These are phyloP conservation scores for Petrocephalus zakoni DNA, from an alignment of 2,113 vertebrate genomes.

Conservation along the genomic window DNA sequence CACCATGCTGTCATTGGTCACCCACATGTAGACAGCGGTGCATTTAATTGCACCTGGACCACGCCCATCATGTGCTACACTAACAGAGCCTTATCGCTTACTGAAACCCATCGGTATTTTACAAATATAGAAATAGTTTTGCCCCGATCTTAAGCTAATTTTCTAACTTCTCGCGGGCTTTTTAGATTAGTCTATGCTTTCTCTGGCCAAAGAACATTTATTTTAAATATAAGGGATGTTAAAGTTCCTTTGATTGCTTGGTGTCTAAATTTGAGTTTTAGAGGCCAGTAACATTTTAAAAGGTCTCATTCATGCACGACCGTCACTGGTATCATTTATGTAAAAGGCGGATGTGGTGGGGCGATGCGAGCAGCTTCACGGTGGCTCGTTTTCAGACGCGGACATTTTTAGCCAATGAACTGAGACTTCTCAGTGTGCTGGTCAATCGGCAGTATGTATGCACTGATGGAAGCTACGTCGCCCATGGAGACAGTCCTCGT, in stretches of 20 bases:
- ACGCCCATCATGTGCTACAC: not conserved
- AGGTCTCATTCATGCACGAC: not conserved
- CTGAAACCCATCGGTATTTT: not conserved
- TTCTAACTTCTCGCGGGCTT: not conserved
- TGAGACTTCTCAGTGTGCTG: not conserved
- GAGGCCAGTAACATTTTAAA: not conserved
- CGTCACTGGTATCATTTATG: not conserved
- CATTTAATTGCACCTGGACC: not conserved
- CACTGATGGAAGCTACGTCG: not conserved
- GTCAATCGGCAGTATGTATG: not conserved
- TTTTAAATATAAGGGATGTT: slow-evolving; percentile 7
- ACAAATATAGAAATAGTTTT: not conserved
- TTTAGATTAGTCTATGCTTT: not conserved
- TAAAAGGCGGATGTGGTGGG: too few species aligned
- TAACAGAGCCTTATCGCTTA: not conserved
- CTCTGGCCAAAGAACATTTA: not conserved
- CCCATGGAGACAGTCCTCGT: not conserved
- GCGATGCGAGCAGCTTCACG: not conserved
- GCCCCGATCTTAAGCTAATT: not conserved
- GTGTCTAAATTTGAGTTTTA: slow-evolving; percentile 1
- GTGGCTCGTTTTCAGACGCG: not conserved
- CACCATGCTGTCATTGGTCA: not conserved
- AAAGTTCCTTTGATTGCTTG: not conserved
- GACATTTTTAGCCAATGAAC: not conserved
- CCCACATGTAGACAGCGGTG: not conserved